Base-by-base conservation (phyloP, 35 echinoderm and acorn worm species). In the Apostichopus parvimensis region DNA sequence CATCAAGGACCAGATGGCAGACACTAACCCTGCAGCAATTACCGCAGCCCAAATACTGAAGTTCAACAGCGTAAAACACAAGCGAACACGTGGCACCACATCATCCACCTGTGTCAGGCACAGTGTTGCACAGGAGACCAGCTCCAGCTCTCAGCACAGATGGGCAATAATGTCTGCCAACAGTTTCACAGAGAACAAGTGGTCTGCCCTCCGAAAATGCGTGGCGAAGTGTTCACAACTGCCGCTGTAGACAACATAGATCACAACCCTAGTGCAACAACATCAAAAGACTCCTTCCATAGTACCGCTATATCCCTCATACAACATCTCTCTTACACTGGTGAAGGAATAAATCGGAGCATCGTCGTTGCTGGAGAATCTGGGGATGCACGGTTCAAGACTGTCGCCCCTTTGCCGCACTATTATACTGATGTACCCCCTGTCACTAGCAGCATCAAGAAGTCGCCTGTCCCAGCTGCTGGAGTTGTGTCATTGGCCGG, bases 151-250 rank as follows among this genome's bases (percentile, higher is more conserved):
- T 83, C 95, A 87, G 15, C 92, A 87, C n/a, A 87, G 1, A 87
- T 96, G 77, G 95, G 77, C 4, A 96, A 96, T 58, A 45, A 79
- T 79, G 72, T 94, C 54, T 94, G 92, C 82, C 8, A 96, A 77
- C 92, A 53, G 24, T 96, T 94, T 94, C 13, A 94, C 8, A 92
- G 73, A 75, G 94, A 52, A 23, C 91, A 95, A 89, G n/a, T 90
- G 71, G 7, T 96, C 25, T 96, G 95, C 89, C 95, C 92, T 61
- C 88, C 88, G 6, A 94, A 94, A 68, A 64, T 93, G 70, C 34
- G 56, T 83, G 7, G 76, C 53, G 72, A 25, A 20, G 25, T 92
- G 53, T 91, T 94, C 56, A 92, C 93, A 59, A 70, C 59, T 7
- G 88, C 77, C 13, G 53, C 58, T 24, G 18, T 87, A 18, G 90